phyloP scores from a whole-genome alignment of 1,140 invertebrate genomes.

The Diplogasteroides magnus region DNA sequence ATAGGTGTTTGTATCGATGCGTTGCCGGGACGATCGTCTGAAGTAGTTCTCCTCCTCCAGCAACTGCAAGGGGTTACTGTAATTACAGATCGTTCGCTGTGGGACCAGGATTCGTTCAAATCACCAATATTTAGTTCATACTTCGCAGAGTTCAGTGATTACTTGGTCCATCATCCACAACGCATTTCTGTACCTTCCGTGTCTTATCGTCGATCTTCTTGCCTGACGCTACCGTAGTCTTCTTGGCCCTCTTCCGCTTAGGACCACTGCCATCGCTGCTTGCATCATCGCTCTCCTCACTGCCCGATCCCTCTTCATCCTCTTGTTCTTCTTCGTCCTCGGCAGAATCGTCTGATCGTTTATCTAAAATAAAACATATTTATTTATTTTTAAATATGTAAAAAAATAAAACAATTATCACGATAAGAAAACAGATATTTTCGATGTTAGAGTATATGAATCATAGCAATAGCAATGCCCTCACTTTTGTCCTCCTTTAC shows the following conservation, averaged over 20 bases:
- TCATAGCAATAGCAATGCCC: no score
- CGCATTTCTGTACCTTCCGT: no score
- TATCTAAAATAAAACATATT: no score
- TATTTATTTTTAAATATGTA: no score
- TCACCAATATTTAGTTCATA: not conserved
- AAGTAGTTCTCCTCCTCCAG: constrained; percentile 31
- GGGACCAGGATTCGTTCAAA: not conserved
- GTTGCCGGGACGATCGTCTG: constrained; percentile 15
- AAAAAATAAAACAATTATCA: no score
- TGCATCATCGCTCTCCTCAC: not conserved
- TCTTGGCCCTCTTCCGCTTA: not conserved
- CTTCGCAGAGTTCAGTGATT: no score
- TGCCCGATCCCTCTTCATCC: not conserved
- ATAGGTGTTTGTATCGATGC: no score
- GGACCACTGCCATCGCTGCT: not conserved
- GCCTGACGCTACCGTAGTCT: not conserved
- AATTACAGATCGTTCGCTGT: no score
- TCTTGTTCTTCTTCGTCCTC: not conserved
- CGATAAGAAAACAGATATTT: no score
- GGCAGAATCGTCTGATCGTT: not conserved
- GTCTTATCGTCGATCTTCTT: not conserved
- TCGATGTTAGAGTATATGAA: no score
- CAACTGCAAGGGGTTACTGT: constrained; percentile 5
- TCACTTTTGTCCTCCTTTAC: no score
- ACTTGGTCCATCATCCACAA: no score